Conservation (phyloP, 2,888 invertebrate species). For the Cantharis rufa region DNA sequence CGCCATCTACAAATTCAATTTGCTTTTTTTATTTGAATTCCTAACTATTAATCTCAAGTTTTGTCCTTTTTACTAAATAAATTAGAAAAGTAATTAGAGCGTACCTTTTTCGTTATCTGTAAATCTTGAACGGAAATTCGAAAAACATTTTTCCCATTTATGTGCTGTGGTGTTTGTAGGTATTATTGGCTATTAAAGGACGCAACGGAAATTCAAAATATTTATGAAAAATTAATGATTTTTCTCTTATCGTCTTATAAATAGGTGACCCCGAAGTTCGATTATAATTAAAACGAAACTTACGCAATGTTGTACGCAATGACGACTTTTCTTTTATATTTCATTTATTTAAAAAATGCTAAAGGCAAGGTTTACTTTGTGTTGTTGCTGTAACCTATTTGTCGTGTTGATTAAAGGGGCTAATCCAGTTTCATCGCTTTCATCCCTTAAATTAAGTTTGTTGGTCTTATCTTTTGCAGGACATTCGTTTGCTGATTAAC, state of each 20-base stretch:
- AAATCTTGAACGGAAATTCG: constrained; percentile 23
- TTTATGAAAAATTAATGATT: constrained; percentile 39
- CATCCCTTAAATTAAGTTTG: constrained; percentile 32
- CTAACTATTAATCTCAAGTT: neutral
- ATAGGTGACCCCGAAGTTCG: neutral
- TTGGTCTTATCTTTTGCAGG: constrained; percentile 26
- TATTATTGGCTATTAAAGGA: constrained; percentile 49
- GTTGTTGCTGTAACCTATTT: constrained; percentile 21
- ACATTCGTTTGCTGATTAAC: constrained; percentile 28
- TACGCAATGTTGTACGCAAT: neutral
- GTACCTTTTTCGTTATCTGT: constrained; percentile 23
- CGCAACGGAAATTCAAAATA: constrained; percentile 50
- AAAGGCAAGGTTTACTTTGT: constrained; percentile 14
- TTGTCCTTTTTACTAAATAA: neutral
- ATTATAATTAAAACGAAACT: neutral
- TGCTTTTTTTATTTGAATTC: neutral
- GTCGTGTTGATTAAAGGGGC: constrained; percentile 27
- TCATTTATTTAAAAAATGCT: constrained; percentile 3
- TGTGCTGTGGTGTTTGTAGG: constrained; percentile 40
- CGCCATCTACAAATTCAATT: neutral
- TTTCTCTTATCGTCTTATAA: neutral
- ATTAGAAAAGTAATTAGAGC: constrained; percentile 18
- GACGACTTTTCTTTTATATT: neutral
- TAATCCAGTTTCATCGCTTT: constrained; percentile 29
- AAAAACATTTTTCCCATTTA: constrained; percentile 30